Conservation (phyloP, 1,140 invertebrate species). For the Zaprionus inermis region DNA sequence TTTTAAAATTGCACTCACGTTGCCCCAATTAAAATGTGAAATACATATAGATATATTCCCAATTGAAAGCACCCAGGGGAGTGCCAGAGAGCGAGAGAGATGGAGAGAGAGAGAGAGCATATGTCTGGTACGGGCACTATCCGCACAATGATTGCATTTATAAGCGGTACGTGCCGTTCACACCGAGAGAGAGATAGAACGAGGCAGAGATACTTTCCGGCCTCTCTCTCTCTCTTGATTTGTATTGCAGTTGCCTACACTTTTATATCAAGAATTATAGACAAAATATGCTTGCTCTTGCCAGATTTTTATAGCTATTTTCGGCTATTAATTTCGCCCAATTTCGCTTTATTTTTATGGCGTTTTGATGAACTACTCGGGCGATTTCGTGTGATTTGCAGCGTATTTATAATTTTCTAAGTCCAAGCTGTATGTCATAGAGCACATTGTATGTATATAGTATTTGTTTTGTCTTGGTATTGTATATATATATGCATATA, state of each 20-base stretch:
- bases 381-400: conserved; percentile 30
- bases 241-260: not conserved
- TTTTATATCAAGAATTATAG: conserved; percentile 7
- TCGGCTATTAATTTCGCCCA: conserved; percentile 4
- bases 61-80: conserved; percentile 12
- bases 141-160: conserved; percentile 19
- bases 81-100: conserved; percentile 2
- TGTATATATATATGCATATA: not conserved
- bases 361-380: conserved; percentile 29
- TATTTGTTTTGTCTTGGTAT: not conserved
- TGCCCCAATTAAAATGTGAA: conserved; percentile 30
- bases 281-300: conserved; percentile 5
- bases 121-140: not conserved
- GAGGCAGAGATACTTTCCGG: not conserved
- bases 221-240: not conserved
- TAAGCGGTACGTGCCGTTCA: conserved; percentile 38
- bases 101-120: not conserved
- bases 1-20: conserved; percentile 46
- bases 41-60: conserved; percentile 9
- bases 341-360: conserved; percentile 31
- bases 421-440: conserved; percentile 12
- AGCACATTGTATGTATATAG: not conserved
- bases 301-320: conserved; percentile 7
- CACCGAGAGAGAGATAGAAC: conserved; percentile 4
- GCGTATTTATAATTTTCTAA: conserved; percentile 23